A percentile compares a stretch with the other conserved stretches of the same genome.
These are phyloP conservation scores for Larimichthys crocea DNA, from an alignment of 2,113 vertebrate genomes.

Conservation along the genomic window DNA sequence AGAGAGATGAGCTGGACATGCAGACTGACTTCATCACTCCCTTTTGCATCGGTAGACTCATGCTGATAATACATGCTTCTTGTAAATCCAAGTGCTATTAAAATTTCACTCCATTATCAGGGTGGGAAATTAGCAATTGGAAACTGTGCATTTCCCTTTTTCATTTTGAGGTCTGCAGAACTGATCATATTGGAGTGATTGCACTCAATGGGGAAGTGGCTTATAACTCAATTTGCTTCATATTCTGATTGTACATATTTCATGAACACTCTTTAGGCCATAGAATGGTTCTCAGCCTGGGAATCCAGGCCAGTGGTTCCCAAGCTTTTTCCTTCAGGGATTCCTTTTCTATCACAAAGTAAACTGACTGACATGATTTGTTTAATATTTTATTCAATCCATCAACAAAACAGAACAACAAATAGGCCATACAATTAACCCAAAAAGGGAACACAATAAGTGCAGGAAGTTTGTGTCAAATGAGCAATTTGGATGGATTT, in stretches of 20 bases:
- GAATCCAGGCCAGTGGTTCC: too few species aligned
- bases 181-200: not conserved
- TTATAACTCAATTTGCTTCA: not conserved
- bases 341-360: too few species aligned
- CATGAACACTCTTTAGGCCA: too few species aligned
- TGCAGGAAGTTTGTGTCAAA: too few species aligned
- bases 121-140: constrained; percentile 2
- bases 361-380: too few species aligned
- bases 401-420: too few species aligned
- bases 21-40: constrained; percentile 28
- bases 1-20: constrained; percentile 29
- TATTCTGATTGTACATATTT: not conserved
- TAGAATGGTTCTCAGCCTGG: too few species aligned
- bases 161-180: not conserved
- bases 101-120: constrained; percentile 27
- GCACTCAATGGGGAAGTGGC: not conserved
- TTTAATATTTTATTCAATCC: too few species aligned
- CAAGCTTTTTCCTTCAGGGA: too few species aligned
- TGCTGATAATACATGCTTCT: constrained; percentile 24
- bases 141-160: constrained; percentile 1
- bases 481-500: too few species aligned
- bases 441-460: too few species aligned
- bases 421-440: too few species aligned
- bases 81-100: constrained; percentile 1
- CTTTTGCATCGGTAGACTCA: constrained; percentile 22